Evolutionary conservation across 2,113 vertebrate genomes (phyloP).

Genomic region (Aix galericulata): DNA sequence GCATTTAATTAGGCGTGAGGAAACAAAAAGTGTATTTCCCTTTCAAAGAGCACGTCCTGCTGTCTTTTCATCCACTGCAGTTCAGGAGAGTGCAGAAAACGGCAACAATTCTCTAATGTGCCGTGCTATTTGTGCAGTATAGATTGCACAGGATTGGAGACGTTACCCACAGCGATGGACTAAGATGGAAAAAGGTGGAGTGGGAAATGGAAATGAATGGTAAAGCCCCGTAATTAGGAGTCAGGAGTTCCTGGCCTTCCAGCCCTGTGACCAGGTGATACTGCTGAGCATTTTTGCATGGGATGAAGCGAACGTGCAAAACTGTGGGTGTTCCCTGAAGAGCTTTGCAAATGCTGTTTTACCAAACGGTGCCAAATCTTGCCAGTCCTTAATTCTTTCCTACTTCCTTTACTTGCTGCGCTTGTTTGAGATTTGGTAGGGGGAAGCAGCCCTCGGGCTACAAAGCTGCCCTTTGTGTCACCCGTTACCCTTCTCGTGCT

Average conservation of each 20-base stretch:
- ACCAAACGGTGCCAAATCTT: background rate
- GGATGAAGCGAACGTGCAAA: background rate
- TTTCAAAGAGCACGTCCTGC: background rate
- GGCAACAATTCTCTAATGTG: background rate
- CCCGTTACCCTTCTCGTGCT: background rate
- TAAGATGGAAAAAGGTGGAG: background rate
- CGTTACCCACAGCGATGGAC: background rate
- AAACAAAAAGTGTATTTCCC: background rate
- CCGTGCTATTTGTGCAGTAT: background rate
- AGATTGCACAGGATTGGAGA: background rate
- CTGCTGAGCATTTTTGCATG: background rate
- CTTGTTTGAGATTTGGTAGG: background rate
- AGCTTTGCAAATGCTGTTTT: background rate
- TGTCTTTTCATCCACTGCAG: background rate
- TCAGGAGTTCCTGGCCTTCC: background rate
- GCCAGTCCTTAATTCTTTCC: background rate
- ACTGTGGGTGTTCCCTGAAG: background rate
- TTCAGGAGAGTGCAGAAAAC: background rate
- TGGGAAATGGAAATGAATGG: background rate
- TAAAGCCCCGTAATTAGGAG: background rate
- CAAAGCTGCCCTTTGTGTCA: background rate
- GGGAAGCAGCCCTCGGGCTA: background rate
- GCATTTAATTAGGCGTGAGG: background rate
- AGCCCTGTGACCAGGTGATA: background rate
- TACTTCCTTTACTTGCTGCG: background rate